Percentiles rank a stretch among this genome's conserved stretches.
phyloP scores from a whole-genome alignment of 2,797 vertebrate genomes.

The Gymnothorax javanicus region DNA sequence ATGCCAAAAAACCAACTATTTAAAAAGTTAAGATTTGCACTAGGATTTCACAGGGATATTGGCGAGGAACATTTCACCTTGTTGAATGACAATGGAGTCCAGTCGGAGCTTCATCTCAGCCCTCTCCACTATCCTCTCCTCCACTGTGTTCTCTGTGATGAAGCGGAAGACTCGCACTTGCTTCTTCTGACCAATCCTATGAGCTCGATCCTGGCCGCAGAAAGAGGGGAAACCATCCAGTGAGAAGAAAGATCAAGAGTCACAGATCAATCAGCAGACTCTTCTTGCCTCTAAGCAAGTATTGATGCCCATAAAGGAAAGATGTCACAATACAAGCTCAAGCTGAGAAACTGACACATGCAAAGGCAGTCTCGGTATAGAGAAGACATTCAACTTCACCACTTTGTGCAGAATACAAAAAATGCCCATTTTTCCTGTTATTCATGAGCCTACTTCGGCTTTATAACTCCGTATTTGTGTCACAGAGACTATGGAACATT shows the following conservation, averaged over 20 bases:
- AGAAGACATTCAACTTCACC: too few species aligned
- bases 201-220: constrained; percentile 86
- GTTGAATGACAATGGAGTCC: constrained; percentile 98
- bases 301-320: background rate
- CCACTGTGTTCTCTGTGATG: constrained; percentile 97
- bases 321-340: background rate
- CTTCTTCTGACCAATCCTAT: constrained; percentile 97
- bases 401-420: too few species aligned
- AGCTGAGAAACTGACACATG: background rate
- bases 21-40: background rate
- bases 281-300: background rate
- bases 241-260: background rate
- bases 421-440: too few species aligned
- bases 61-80: constrained; percentile 72
- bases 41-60: background rate
- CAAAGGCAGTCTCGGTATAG: background rate
- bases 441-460: too few species aligned
- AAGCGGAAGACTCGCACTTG: constrained; percentile 94
- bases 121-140: constrained; percentile 96
- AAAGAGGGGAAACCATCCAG: background rate
- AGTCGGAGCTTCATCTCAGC: constrained; percentile 97
- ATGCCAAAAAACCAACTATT: too few species aligned
- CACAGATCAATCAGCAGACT: background rate
- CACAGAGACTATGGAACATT: too few species aligned
- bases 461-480: too few species aligned